Evolutionary conservation across 2,888 invertebrate genomes (phyloP).

Genomic region (Nomada flava): DNA sequence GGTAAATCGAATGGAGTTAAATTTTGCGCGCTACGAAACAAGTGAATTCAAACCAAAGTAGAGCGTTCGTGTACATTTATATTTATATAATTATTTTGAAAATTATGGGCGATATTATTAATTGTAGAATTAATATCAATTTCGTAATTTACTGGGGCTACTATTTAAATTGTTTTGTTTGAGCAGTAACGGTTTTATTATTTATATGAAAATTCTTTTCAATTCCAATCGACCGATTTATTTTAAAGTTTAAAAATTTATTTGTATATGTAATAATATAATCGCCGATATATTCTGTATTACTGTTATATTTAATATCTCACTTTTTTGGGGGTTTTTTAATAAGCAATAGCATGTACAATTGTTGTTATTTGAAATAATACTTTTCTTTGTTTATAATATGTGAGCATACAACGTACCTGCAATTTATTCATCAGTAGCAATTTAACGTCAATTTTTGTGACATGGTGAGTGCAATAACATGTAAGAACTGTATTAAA

Average conservation of each 20-base stretch:
- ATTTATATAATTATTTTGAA: no score
- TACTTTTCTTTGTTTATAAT: slow-evolving; percentile 70
- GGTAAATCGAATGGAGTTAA: background rate
- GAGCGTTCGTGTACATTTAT: background rate
- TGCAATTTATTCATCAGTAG: slow-evolving; percentile 59
- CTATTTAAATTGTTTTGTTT: no score
- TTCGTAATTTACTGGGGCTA: no score
- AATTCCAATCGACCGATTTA: background rate
- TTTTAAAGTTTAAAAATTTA: background rate
- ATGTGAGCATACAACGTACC: slow-evolving; percentile 68
- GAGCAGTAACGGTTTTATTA: background rate
- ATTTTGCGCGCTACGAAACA: slow-evolving; percentile 37
- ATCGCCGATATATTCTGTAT: background rate
- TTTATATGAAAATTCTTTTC: background rate
- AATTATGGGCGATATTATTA: no score
- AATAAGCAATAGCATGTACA: background rate
- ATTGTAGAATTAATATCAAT: no score
- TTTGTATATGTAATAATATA: background rate
- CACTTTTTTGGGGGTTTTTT: background rate
- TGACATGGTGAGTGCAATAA: slow-evolving; percentile 72
- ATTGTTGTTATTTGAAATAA: slow-evolving; percentile 50
- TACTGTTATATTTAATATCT: background rate
- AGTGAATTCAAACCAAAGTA: slow-evolving; percentile 30
- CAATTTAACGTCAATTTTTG: slow-evolving; percentile 65
- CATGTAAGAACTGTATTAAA: slow-evolving; percentile 22